These are phyloP conservation scores for Neocrepidodera transversa DNA, from an alignment of 2,888 invertebrate species.

Conservation along the genomic window DNA sequence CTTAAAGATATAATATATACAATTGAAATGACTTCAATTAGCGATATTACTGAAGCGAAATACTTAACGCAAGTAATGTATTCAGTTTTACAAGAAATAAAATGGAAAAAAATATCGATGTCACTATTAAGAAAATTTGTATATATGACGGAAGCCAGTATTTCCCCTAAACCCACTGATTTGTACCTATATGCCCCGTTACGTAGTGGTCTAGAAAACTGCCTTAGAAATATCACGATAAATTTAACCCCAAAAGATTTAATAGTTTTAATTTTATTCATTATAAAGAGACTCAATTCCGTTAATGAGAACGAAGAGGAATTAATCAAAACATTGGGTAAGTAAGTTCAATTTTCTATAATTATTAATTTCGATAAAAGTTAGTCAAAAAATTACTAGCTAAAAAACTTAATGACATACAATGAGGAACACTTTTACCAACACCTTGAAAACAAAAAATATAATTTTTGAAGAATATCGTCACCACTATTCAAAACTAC, in stretches of 20 bases:
- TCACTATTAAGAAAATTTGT: constrained; percentile 58
- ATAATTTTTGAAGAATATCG: too few species aligned
- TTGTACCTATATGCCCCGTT: constrained; percentile 55
- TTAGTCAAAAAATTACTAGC: too few species aligned
- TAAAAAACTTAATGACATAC: too few species aligned
- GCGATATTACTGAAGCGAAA: constrained; percentile 57
- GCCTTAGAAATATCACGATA: constrained; percentile 63
- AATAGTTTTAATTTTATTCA: constrained; percentile 59
- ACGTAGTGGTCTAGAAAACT: constrained; percentile 64
- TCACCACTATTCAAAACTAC: too few species aligned
- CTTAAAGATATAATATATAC: constrained; percentile 16
- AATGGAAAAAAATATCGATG: constrained; percentile 60
- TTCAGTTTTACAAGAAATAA: constrained; percentile 60
- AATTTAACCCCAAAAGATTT: constrained; percentile 62
- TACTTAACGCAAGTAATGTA: constrained; percentile 63
- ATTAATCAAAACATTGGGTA: constrained; percentile 53
- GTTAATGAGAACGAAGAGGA: constrained; percentile 57
- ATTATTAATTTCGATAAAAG: too few species aligned
- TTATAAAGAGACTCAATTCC: constrained; percentile 62
- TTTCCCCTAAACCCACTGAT: constrained; percentile 48
- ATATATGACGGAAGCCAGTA: constrained; percentile 61
- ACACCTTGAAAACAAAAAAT: too few species aligned
- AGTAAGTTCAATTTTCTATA: too few species aligned
- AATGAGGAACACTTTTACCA: too few species aligned
- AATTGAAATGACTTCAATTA: constrained; percentile 29